These are phyloP conservation scores for Rhyacophila evoluta DNA, from an alignment of 2,888 invertebrate species.

Conservation along the genomic window DNA sequence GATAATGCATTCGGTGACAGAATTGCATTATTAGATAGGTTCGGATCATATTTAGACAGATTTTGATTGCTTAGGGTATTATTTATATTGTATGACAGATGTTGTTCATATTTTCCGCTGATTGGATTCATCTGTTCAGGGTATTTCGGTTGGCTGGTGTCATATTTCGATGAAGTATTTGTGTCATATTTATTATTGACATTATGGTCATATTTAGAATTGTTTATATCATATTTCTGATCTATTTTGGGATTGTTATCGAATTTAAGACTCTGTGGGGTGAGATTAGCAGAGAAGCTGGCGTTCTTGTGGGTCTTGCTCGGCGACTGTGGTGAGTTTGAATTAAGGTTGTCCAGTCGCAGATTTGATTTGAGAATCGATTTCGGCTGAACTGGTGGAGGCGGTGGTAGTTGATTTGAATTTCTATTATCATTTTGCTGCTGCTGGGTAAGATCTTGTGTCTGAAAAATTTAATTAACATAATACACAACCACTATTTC, in stretches of 20 bases:
- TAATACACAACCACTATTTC: neutral
- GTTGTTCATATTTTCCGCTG: constrained; percentile 49
- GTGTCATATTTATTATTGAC: constrained; percentile 51
- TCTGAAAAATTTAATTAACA: constrained; percentile 20
- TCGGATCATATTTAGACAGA: constrained; percentile 48
- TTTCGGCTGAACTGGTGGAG: constrained; percentile 61
- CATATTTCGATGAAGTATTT: constrained; percentile 43
- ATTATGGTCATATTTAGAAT: constrained; percentile 53
- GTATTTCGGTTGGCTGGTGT: constrained; percentile 47
- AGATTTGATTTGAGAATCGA: constrained; percentile 68
- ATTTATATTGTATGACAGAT: constrained; percentile 44
- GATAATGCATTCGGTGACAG: constrained; percentile 44
- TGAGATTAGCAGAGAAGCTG: constrained; percentile 52
- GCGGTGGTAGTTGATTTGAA: constrained; percentile 45
- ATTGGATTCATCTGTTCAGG: constrained; percentile 44
- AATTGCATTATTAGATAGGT: constrained; percentile 36
- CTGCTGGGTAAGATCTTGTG: constrained; percentile 61
- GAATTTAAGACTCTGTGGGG: constrained; percentile 53
- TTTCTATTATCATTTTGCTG: constrained; percentile 61
- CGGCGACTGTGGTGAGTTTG: constrained; percentile 53
- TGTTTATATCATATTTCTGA: constrained; percentile 41
- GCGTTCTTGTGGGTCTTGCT: constrained; percentile 54
- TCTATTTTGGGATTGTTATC: constrained; percentile 51
- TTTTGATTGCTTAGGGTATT: constrained; percentile 43
- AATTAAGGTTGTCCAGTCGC: constrained; percentile 52